Evolutionary conservation across 2,888 invertebrate species (phyloP).

Genomic region (Hydrotaea diabolus): DNA sequence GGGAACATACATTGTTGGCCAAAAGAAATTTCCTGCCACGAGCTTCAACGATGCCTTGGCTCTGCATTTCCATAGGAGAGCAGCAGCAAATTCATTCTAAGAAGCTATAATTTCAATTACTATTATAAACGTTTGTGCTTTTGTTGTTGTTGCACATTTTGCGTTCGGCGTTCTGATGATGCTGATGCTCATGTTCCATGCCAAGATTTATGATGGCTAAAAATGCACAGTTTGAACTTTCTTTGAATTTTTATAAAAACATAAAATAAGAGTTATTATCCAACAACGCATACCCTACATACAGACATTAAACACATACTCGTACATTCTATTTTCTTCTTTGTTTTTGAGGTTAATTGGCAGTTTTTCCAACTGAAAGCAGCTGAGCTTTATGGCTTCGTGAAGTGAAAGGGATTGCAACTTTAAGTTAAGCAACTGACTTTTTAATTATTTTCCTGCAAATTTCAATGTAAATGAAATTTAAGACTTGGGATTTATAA

Average conservation of each 20-base stretch:
- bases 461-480: no score
- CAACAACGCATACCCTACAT: not conserved
- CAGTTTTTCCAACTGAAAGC: slow-evolving; percentile 9
- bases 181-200: not conserved
- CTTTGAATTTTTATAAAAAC: slow-evolving; percentile 33
- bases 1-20: slow-evolving; percentile 19
- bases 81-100: slow-evolving; percentile 36
- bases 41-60: not conserved
- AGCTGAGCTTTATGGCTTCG: slow-evolving; percentile 22
- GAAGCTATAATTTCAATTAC: slow-evolving; percentile 78
- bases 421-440: not conserved
- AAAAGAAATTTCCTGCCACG: not conserved
- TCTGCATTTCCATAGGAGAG: not conserved
- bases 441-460: not conserved
- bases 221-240: slow-evolving; percentile 34
- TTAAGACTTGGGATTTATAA: no score
- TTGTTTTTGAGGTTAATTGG: slow-evolving; percentile 23
- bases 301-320: not conserved
- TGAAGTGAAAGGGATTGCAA: not conserved
- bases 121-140: slow-evolving; percentile 77
- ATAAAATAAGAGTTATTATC: slow-evolving; percentile 35
- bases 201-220: slow-evolving; percentile 30
- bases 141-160: not conserved
- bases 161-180: no score
- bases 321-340: no score